Evolutionary conservation across 2,797 vertebrate genomes (phyloP).

Genomic region (Gallinago solitaria): DNA sequence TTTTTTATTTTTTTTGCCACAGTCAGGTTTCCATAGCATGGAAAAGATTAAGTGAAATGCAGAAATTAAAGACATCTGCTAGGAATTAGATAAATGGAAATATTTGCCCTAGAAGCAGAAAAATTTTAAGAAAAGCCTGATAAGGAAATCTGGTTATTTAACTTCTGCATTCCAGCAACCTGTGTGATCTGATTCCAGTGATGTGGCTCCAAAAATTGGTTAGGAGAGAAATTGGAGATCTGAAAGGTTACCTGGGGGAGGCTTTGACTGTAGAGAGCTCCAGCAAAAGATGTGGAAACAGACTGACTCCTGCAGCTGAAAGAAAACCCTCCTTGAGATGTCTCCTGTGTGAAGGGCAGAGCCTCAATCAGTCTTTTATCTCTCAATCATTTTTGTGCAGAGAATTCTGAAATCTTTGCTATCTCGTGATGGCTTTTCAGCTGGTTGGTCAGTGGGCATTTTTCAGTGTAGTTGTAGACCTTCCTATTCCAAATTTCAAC

Average conservation of each 20-base stretch:
- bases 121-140: neutral
- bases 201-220: neutral
- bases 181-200: conserved; percentile 18
- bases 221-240: neutral
- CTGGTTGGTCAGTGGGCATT: neutral
- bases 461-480: neutral
- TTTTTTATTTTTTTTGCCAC: neutral
- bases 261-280: neutral
- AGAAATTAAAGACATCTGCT: neutral
- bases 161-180: conserved; percentile 14
- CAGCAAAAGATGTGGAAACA: neutral
- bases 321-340: neutral
- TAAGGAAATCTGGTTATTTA: neutral
- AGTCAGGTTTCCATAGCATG: neutral
- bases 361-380: neutral
- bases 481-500: neutral
- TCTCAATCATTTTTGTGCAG: neutral
- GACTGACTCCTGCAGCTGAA: neutral
- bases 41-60: neutral
- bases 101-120: neutral
- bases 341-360: neutral
- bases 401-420: neutral
- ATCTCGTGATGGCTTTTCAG: neutral
- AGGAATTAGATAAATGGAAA: neutral
- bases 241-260: neutral